These are phyloP conservation scores for Eristalis intricaria DNA, from an alignment of 2,888 invertebrate genomes.

Conservation along the genomic window DNA sequence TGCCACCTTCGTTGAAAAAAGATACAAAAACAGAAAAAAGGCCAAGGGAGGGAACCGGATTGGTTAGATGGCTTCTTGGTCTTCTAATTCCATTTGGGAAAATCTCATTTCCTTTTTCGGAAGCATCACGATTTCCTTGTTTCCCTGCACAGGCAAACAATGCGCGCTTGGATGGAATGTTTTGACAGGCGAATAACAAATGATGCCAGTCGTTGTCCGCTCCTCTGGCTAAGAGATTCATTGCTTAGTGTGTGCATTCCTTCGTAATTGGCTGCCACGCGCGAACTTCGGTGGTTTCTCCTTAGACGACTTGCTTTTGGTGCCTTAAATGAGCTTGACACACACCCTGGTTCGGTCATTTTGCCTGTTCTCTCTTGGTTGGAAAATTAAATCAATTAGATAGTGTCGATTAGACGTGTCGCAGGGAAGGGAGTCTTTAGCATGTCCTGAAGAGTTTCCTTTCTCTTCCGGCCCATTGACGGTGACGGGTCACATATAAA, in stretches of 20 bases:
- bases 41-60: neutral
- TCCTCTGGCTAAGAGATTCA: slow-evolving; percentile 13
- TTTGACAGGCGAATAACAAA: slow-evolving; percentile 63
- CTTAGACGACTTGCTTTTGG: neutral
- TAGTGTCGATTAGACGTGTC: slow-evolving; percentile 8
- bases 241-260: slow-evolving; percentile 35
- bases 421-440: neutral
- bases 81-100: neutral
- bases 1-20: neutral
- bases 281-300: slow-evolving; percentile 1
- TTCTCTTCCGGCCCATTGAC: neutral
- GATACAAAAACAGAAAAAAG: slow-evolving; percentile 1
- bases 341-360: no score
- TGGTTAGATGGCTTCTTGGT: neutral
- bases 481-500: neutral
- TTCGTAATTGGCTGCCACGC: slow-evolving; percentile 41
- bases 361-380: slow-evolving; percentile 3
- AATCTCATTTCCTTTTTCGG: slow-evolving; percentile 58
- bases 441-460: neutral
- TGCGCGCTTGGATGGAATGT: slow-evolving; percentile 41
- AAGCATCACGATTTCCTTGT: slow-evolving; percentile 57
- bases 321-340: no score
- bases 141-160: slow-evolving; percentile 21
- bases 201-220: slow-evolving; percentile 14
- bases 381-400: slow-evolving; percentile 54